These are phyloP conservation scores for Dryococelus australis DNA, from an alignment of 2,888 invertebrate genomes.

Conservation along the genomic window DNA sequence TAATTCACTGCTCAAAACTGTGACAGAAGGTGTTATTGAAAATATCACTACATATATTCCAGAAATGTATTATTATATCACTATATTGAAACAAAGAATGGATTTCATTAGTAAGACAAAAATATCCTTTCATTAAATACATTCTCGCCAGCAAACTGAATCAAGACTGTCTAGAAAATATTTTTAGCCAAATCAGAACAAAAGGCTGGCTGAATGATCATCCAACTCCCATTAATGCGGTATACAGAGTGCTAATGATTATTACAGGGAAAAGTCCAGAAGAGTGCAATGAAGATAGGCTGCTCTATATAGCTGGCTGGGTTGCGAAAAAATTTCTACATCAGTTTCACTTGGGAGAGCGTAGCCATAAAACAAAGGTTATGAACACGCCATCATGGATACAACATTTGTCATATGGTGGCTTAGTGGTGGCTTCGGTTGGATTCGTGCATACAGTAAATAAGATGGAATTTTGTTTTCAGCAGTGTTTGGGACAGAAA, in stretches of 20 bases:
- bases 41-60: too few relatives aligned
- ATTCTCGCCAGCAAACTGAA: too few relatives aligned
- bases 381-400: background rate
- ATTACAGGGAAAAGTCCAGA: background rate
- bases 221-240: too few relatives aligned
- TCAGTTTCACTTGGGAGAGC: background rate
- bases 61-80: too few relatives aligned
- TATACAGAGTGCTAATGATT: background rate
- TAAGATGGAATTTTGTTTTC: background rate
- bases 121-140: background rate
- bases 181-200: too few relatives aligned
- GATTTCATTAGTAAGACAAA: too few relatives aligned
- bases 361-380: background rate
- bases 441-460: background rate
- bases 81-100: too few relatives aligned
- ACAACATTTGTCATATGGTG: background rate
- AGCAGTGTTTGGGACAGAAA: background rate
- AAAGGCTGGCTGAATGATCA: too few relatives aligned
- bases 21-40: too few relatives aligned
- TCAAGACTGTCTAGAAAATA: too few relatives aligned
- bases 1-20: background rate
- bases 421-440: background rate
- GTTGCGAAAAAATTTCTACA: background rate
- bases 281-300: background rate
- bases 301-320: background rate